These are phyloP conservation scores for Tholera decimalis DNA, from an alignment of 2,888 invertebrate genomes.

Conservation along the genomic window DNA sequence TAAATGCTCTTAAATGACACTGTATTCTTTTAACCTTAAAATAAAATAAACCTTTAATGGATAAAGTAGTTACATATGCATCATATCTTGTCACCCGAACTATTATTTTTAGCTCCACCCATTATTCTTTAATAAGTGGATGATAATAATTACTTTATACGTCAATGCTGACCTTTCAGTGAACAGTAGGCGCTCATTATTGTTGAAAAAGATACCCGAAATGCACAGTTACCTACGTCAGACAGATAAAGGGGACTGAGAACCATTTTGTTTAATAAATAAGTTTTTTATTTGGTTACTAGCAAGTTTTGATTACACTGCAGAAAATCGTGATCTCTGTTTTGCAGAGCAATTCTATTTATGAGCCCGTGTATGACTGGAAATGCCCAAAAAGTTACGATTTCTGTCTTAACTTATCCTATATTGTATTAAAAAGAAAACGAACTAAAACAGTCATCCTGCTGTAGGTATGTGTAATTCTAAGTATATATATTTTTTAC, in stretches of 20 bases:
- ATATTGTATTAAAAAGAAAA: no score
- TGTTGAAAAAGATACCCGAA: conserved; percentile 43
- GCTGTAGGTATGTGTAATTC: neutral
- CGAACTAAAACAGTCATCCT: neutral
- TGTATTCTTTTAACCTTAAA: neutral
- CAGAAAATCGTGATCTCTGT: no score
- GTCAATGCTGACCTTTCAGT: conserved; percentile 53
- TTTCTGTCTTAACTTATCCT: no score
- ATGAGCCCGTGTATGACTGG: no score
- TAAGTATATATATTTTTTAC: no score
- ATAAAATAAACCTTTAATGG: conserved; percentile 16
- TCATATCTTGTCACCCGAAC: conserved; percentile 29
- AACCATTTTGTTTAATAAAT: conserved; percentile 11
- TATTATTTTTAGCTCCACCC: conserved; percentile 26
- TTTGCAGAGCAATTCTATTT: no score
- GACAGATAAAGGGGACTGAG: conserved; percentile 20
- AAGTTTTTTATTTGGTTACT: conserved; percentile 12
- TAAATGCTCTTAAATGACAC: neutral
- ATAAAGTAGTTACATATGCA: conserved; percentile 24
- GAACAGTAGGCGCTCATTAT: conserved; percentile 33
- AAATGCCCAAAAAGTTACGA: no score
- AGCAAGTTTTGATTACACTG: neutral
- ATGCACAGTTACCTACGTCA: conserved; percentile 23
- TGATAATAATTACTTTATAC: conserved; percentile 49
- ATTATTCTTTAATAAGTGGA: conserved; percentile 26